Evolutionary conservation across 2,888 invertebrate genomes (phyloP), one percentile per base, ranked within the genome.

Genomic region (Spisula solida): DNA sequence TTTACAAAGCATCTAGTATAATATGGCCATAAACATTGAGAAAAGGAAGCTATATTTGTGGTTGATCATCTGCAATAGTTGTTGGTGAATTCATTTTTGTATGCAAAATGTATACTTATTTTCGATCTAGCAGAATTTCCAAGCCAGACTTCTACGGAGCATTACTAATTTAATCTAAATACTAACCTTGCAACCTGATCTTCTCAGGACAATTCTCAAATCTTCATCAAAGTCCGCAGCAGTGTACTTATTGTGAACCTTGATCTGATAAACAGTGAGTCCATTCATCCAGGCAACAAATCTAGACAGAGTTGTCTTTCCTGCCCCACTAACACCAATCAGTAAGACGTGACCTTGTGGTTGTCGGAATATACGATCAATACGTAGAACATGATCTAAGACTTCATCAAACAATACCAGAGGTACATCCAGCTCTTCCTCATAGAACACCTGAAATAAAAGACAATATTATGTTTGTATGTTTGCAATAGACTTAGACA

Each of bases 201-300:
- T 95, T 60, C 97, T 94, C 51, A 97, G 95, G 18, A 97, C 97
- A 87, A 95, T 95, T 91, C 99, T 98, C 92, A 99, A 97, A 97
- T 99, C 99, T 97, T 99, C 99, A 97, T 99, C 99, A 97, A 99
- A 99, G 97, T 99, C 99, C 95, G 98, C 98, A 31, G 99, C 99
- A 0, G 99, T 99, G 97, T 99, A 99, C 97, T 99, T 99, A 97
- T 99, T 99, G 97, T 99, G 99, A 20, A 99, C 99, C 97, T 99
- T 99, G 94, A 99, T 99, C 97, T 99, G 99, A 98, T 99, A 99
- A 90, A 99, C 99, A 93, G 98, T 99, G 60, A 99, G 97, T 12
- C 99, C 99, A 97, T 99, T 99, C 98, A 99, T 99, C 99, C 99
- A 99, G 82, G 99, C 99, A 55, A 99, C 99, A 97, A 99, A 99